A percentile compares a stretch with the other conserved stretches of the same genome.
These are phyloP conservation scores for Melanerpes aurifrons DNA, from an alignment of 2,113 vertebrate genomes.

Conservation along the genomic window DNA sequence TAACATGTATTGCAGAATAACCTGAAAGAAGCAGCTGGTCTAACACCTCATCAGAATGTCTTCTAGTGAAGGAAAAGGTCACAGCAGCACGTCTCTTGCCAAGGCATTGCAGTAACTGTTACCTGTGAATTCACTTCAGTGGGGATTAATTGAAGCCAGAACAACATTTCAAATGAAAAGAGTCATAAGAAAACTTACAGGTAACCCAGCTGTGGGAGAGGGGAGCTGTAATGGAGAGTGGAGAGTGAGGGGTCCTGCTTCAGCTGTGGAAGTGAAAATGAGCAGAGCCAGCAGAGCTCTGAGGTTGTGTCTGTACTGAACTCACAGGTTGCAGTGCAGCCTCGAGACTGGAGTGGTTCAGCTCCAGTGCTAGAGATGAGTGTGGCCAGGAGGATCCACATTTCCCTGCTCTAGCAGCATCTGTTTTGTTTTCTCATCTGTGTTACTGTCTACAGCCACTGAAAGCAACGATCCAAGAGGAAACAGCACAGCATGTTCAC, in stretches of 20 bases:
- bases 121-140: neutral
- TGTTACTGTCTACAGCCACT: neutral
- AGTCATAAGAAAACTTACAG: neutral
- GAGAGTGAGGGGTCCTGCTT: neutral
- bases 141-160: neutral
- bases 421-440: neutral
- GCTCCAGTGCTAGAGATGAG: neutral
- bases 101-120: neutral
- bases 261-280: neutral
- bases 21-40: neutral
- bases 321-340: neutral
- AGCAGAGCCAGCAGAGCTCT: neutral
- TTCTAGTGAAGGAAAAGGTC: neutral
- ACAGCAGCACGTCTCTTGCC: neutral
- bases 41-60: neutral
- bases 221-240: neutral
- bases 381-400: accelerated
- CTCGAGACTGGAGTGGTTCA: neutral
- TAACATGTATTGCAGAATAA: neutral
- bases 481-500: accelerated
- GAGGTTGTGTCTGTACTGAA: neutral
- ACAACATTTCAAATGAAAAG: neutral
- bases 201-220: neutral
- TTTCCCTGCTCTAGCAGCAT: neutral
- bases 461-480: neutral